These are phyloP conservation scores for Ichneumoninae sp. DNA, from an alignment of 2,888 invertebrate species.

Conservation along the genomic window DNA sequence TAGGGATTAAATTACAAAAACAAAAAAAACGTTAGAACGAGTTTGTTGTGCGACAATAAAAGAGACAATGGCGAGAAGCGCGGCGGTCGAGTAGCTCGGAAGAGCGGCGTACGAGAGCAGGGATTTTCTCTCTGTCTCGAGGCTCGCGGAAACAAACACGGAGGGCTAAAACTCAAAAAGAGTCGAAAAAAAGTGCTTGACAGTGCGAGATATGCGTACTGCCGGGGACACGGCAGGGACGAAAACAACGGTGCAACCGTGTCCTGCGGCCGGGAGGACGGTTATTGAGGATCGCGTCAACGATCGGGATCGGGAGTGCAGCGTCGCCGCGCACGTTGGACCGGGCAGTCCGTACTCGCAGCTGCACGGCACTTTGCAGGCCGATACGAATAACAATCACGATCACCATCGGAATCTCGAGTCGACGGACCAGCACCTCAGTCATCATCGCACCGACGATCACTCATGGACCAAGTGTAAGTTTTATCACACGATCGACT, in stretches of 20 bases:
- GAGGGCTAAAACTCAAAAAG: constrained; percentile 4
- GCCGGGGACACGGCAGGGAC: constrained; percentile 66
- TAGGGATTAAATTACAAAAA: background rate
- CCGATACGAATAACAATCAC: constrained; percentile 82
- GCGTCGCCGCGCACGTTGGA: constrained; percentile 70
- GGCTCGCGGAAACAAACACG: background rate
- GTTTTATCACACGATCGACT: constrained; percentile 67
- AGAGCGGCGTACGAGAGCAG: background rate
- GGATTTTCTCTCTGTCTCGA: background rate
- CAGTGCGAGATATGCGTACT: constrained; percentile 67
- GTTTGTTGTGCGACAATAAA: background rate
- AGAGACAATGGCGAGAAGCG: background rate
- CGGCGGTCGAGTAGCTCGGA: background rate
- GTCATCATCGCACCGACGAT: constrained; percentile 77
- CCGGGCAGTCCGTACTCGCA: constrained; percentile 59
- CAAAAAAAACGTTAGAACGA: background rate
- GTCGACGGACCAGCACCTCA: constrained; percentile 72
- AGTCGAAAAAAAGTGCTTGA: constrained; percentile 12
- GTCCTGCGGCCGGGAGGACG: constrained; percentile 53
- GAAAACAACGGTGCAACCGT: constrained; percentile 67
- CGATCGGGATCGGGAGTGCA: constrained; percentile 72
- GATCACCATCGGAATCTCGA: constrained; percentile 82
- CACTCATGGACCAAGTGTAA: constrained; percentile 82
- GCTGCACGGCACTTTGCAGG: constrained; percentile 74
- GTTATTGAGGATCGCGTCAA: constrained; percentile 77